Conservation (phyloP, 2,113 vertebrate genomes). For the Uria lomvia region DNA sequence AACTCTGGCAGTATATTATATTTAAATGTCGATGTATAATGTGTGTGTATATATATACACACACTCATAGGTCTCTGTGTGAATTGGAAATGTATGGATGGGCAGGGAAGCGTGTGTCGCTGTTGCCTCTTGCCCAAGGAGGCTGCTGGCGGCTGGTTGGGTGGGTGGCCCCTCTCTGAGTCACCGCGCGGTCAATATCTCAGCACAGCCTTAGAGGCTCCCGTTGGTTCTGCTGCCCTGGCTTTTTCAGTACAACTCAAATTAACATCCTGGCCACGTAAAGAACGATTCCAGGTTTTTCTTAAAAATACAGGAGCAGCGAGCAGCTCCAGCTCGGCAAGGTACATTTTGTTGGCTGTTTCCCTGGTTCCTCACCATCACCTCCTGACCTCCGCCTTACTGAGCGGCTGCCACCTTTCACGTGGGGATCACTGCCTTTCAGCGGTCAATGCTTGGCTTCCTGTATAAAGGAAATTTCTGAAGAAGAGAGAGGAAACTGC, state of each 20-base stretch:
- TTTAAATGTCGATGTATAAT: not conserved
- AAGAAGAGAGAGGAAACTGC: not conserved
- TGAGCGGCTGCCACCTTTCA: not conserved
- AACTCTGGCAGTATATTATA: not conserved
- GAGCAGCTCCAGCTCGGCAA: not conserved
- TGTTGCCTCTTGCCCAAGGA: not conserved
- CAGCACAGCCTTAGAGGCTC: not conserved
- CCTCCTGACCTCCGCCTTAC: not conserved
- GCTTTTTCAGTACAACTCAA: not conserved
- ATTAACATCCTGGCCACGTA: rapidly evolving
- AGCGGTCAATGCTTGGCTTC: not conserved
- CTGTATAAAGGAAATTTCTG: not conserved
- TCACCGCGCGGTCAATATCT: not conserved
- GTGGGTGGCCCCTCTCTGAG: not conserved
- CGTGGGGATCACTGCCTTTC: not conserved
- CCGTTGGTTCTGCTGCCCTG: not conserved
- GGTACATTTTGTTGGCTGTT: not conserved
- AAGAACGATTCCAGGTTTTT: not conserved
- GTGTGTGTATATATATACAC: not conserved
- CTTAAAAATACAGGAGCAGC: not conserved
- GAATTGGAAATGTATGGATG: not conserved
- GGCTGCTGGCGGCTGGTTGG: not conserved
- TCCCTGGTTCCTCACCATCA: rapidly evolving
- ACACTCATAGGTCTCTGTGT: not conserved
- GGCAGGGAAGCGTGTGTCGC: not conserved